Evolutionary conservation across 2,113 vertebrate species (phyloP).

Genomic region (Genyomyrus donnyi): DNA sequence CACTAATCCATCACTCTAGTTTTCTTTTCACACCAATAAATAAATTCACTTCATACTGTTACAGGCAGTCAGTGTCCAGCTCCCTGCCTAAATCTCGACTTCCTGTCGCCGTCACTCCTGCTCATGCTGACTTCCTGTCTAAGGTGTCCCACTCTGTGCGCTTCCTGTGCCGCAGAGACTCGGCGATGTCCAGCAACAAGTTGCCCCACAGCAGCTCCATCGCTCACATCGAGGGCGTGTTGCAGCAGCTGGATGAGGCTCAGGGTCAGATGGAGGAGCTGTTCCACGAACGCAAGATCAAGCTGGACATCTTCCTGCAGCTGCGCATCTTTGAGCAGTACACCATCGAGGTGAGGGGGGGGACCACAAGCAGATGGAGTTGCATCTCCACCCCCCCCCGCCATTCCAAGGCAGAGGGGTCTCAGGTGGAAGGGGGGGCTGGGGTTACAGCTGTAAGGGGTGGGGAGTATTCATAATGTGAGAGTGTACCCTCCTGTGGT

Average conservation of each 20-base stretch:
- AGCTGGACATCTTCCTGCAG: constrained; percentile 94
- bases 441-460: neutral
- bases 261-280: constrained; percentile 98
- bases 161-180: constrained; percentile 68
- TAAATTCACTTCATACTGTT: neutral
- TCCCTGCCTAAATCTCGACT: neutral
- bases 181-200: constrained; percentile 88
- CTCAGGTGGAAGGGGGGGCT: neutral
- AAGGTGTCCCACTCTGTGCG: neutral
- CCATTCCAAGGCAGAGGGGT: neutral
- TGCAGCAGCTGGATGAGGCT: constrained; percentile 94
- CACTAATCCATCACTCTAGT: neutral
- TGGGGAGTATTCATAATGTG: neutral
- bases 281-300: constrained; percentile 94
- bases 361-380: neutral
- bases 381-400: neutral
- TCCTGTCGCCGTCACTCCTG: neutral
- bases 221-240: constrained; percentile 90
- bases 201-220: constrained; percentile 93
- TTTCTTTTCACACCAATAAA: neutral
- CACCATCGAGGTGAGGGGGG: constrained; percentile 79
- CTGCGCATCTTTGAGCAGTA: constrained; percentile 95
- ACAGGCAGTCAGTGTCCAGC: neutral
- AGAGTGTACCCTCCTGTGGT: neutral
- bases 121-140: neutral